Conservation (phyloP, 2,797 vertebrate genomes). For the Leuciscus waleckii region DNA sequence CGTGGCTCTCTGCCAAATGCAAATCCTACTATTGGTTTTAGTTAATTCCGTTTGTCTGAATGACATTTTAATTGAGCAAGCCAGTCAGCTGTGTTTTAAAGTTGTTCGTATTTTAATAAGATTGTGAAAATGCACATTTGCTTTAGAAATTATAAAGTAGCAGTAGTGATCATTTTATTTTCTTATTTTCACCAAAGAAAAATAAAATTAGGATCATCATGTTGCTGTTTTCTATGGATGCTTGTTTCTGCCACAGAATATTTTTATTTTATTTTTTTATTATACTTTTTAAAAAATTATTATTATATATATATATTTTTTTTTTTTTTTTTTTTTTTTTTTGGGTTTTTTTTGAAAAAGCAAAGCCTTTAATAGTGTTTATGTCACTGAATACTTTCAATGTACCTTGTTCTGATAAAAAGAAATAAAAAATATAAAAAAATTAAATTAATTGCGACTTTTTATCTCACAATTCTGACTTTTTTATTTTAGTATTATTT, state of each 20-base stretch:
- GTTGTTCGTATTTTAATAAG: not conserved
- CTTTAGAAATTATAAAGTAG: not conserved
- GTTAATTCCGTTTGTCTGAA: not conserved
- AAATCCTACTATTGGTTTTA: slow-evolving; percentile 13
- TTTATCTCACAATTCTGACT: not conserved
- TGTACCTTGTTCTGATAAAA: too few species aligned
- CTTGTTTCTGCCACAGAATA: too few species aligned
- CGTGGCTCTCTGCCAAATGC: slow-evolving; percentile 2
- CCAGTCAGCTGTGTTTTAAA: slow-evolving; percentile 1
- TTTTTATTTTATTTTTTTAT: too few species aligned
- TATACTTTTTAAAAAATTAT: too few species aligned
- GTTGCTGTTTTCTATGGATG: not conserved
- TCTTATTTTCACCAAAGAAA: not conserved
- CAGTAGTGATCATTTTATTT: not conserved
- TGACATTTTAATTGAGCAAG: not conserved
- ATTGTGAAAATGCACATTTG: not conserved
- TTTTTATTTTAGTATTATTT: too few species aligned
- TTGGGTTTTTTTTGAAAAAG: too few species aligned
- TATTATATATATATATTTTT: too few species aligned
- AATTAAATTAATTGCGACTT: too few species aligned
- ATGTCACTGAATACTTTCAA: too few species aligned
- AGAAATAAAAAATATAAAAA: too few species aligned
- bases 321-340: too few species aligned
- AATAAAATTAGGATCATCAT: not conserved
- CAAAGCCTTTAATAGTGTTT: too few species aligned